These are phyloP conservation scores for Struthidea cinerea DNA, from an alignment of 2,113 vertebrate species.

Conservation along the genomic window DNA sequence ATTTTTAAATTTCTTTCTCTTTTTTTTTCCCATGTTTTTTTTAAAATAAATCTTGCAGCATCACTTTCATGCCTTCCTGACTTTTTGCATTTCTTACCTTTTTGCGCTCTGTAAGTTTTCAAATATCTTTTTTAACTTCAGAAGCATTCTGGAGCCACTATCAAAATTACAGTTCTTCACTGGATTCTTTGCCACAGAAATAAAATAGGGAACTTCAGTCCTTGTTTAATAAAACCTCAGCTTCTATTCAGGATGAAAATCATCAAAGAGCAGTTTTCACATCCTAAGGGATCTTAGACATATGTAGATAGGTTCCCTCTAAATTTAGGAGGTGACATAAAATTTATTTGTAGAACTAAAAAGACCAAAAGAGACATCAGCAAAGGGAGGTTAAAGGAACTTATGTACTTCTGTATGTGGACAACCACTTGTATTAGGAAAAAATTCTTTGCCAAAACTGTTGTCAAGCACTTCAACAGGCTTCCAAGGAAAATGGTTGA, in stretches of 20 bases:
- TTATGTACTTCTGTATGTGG: background rate
- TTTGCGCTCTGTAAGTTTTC: background rate
- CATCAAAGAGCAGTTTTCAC: background rate
- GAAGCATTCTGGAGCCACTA: background rate
- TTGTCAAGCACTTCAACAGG: background rate
- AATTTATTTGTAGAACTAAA: background rate
- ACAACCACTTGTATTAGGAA: background rate
- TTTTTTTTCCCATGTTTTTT: background rate
- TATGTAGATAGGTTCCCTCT: background rate
- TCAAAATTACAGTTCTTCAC: background rate
- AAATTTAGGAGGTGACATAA: background rate
- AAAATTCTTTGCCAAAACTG: background rate
- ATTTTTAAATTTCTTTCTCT: background rate
- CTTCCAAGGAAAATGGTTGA: background rate
- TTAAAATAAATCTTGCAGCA: background rate
- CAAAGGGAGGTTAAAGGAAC: background rate
- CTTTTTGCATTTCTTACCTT: background rate
- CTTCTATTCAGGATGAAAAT: background rate
- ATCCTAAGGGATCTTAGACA: background rate
- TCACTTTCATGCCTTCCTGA: background rate
- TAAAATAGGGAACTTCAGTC: background rate
- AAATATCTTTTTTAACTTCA: background rate
- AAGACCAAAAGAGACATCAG: background rate
- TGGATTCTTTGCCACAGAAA: background rate
- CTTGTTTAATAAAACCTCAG: background rate